These are phyloP conservation scores for Machimus rusticus DNA, from an alignment of 2,888 invertebrate species.

Conservation along the genomic window DNA sequence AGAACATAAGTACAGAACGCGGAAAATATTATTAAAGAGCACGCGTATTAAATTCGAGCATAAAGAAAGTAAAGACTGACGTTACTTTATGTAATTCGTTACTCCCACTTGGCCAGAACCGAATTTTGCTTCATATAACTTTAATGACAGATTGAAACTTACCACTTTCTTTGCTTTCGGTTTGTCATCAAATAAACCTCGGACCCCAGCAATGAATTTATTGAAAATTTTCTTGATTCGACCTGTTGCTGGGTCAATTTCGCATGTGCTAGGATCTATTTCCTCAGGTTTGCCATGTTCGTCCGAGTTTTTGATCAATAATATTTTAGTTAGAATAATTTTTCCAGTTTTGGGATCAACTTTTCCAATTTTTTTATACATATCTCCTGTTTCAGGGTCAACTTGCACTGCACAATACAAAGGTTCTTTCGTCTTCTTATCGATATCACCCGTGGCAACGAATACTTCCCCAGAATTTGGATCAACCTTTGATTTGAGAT, in stretches of 20 bases:
- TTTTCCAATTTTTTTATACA: constrained; percentile 77
- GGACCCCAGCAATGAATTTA: constrained; percentile 66
- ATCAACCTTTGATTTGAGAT: constrained; percentile 64
- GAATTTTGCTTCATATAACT: background rate
- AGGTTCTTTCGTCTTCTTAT: constrained; percentile 69
- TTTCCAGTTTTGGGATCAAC: constrained; percentile 76
- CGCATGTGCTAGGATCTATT: constrained; percentile 75
- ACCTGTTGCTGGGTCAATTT: constrained; percentile 76
- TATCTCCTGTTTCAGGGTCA: constrained; percentile 74
- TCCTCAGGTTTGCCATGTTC: constrained; percentile 76
- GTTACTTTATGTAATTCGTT: background rate
- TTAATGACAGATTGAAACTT: background rate
- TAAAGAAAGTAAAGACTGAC: background rate
- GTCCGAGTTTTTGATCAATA: constrained; percentile 73
- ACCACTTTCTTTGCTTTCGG: background rate
- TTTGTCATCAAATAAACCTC: background rate
- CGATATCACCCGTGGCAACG: constrained; percentile 73
- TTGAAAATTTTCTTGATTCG: constrained; percentile 75
- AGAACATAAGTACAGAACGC: background rate
- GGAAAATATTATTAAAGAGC: background rate
- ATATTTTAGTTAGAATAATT: constrained; percentile 72
- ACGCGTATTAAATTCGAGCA: background rate
- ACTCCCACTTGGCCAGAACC: background rate
- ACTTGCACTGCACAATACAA: constrained; percentile 76
- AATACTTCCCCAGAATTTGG: constrained; percentile 75